Percentiles rank a stretch among this genome's conserved stretches.
phyloP scores from a whole-genome alignment of 2,797 vertebrate genomes.

The Epinephelus awoara region DNA sequence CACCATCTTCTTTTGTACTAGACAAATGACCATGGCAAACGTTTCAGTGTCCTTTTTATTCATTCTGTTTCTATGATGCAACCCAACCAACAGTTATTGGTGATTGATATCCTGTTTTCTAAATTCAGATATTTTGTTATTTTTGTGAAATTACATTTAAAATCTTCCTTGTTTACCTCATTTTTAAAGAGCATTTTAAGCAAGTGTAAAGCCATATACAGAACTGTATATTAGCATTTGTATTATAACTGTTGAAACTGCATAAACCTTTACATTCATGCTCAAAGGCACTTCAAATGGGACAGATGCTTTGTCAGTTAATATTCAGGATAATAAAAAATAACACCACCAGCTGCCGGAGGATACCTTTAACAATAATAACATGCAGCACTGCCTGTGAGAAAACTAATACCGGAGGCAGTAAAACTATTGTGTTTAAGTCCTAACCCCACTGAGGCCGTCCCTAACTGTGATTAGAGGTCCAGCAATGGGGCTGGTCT shows the following conservation, averaged over 20 bases:
- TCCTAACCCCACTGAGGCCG: conserved; percentile 19
- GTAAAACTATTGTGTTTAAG: conserved; percentile 10
- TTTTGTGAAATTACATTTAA: neutral
- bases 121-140: neutral
- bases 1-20: too few species aligned
- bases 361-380: neutral
- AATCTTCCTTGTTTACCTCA: neutral
- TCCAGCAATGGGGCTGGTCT: conserved; percentile 36
- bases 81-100: neutral
- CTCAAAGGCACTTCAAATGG: neutral
- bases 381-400: neutral
- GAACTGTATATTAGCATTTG: neutral
- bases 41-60: too few species aligned
- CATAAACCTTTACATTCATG: neutral
- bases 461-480: conserved; percentile 32
- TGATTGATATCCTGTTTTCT: neutral
- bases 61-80: neutral
- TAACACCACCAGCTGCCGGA: neutral
- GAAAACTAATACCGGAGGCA: conserved; percentile 11
- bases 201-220: neutral
- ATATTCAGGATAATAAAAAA: conserved; percentile 5
- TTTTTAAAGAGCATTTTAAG: neutral
- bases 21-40: too few species aligned
- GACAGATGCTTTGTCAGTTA: neutral
- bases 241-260: too few species aligned